Conservation (phyloP, 2,113 vertebrate species). For the Anolis carolinensis region DNA sequence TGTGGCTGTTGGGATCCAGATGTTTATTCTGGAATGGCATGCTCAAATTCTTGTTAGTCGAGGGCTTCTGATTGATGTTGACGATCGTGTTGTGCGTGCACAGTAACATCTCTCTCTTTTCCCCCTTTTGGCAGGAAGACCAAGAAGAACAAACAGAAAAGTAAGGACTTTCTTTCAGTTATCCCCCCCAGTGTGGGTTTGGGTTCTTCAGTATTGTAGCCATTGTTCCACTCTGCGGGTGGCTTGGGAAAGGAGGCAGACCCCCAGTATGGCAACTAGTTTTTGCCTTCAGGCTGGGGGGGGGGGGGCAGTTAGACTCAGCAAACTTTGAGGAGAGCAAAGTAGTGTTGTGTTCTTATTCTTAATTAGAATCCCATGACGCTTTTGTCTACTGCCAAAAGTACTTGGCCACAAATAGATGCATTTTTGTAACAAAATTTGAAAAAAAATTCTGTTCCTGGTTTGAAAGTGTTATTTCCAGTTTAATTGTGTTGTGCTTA, state of each 20-base stretch:
- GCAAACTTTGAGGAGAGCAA: too few species aligned
- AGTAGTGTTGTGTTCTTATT: too few species aligned
- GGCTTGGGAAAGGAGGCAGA: too few species aligned
- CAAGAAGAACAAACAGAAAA: constrained; percentile 99
- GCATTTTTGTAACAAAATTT: background rate
- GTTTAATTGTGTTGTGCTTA: too few species aligned
- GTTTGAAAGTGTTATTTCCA: too few species aligned
- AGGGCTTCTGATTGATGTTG: background rate
- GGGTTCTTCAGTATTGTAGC: background rate
- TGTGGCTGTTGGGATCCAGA: background rate
- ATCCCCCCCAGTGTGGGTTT: background rate
- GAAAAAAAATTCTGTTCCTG: too few species aligned
- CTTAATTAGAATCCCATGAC: background rate
- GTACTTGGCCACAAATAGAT: background rate
- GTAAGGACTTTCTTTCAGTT: constrained; percentile 76
- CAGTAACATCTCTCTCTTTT: constrained; percentile 49
- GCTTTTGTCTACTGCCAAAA: background rate
- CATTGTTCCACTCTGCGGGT: background rate
- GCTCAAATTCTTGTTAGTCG: background rate
- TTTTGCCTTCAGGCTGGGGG: too few species aligned
- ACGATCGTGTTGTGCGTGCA: background rate
- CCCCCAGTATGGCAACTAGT: too few species aligned
- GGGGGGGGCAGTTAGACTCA: too few species aligned
- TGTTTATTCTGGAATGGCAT: background rate
- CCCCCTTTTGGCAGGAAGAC: constrained; percentile 85